Base-by-base conservation (phyloP, 2,113 vertebrate species). In the Tenrec ecaudatus region DNA sequence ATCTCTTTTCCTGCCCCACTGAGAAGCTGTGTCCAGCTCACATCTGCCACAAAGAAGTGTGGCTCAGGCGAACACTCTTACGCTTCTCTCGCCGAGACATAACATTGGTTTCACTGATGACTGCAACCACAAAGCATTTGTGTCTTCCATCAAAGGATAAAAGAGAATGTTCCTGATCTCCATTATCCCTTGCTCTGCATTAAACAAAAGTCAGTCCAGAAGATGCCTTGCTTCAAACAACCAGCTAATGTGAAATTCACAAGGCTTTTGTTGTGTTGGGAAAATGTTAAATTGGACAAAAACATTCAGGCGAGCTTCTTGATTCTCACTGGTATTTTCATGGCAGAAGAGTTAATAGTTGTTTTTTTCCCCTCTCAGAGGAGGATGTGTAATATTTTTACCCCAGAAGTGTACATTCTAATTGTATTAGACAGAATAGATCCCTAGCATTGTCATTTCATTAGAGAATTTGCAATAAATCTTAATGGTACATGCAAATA, bases 401-500 rank as follows among this genome's bases (percentile, higher is more conserved):
- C 36, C 84, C 75, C n/a, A 91, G 95, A 94, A 94, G 38, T 36
- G 64, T 95, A 82, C 43, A 93, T 90, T 93, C 95, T 96, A 92
- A 94, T 92, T 96, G 90, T 88, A 82, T 93, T 91, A 91, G 79
- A 86, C 91, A 84, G 92, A 86, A 43, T 94, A 20, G 88, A 78
- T 95, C 85, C 91, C 75, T 57, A 96, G 69, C 69, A 90, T 80
- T 97, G 95, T 96, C 95, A 96, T 96, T 96, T 84, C 82, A 92
- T 96, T 95, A 97, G 64, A 94, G 79, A 96, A 90, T 95, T 96
- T 94, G 83, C 89, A 94, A 91, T 96, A 96, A 96, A 96, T 97
- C 94, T 95, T 96, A 96, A 96, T 96, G 95, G 94, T 93, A 96
- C 91, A 95, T 96, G 95, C 97, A 97, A 96, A 96, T 93, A 95